Evolutionary conservation across 2,113 vertebrate genomes (phyloP).

Genomic region (Petaurus breviceps): DNA sequence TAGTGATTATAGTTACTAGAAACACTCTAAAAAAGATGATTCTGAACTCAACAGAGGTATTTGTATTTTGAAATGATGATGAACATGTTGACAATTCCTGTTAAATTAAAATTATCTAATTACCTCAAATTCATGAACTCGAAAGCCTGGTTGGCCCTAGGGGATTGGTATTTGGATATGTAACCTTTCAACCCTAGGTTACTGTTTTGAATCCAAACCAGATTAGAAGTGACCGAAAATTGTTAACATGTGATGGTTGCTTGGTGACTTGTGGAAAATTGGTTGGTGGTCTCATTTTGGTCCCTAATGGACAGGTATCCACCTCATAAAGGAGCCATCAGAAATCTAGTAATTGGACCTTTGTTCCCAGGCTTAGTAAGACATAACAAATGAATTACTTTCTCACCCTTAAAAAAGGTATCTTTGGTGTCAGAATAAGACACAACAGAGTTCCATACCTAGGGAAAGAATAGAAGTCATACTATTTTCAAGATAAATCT

Average conservation of each 20-base stretch:
- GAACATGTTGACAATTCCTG: constrained; percentile 61
- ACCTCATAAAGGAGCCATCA: constrained; percentile 48
- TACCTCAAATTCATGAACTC: constrained; percentile 18
- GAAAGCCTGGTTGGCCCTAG: neutral
- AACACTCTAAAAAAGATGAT: constrained; percentile 25
- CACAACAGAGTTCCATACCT: constrained; percentile 10
- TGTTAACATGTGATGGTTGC: constrained; percentile 60
- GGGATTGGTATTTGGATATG: constrained; percentile 20
- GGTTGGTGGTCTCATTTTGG: constrained; percentile 66
- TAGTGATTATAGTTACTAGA: neutral
- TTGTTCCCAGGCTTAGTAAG: neutral
- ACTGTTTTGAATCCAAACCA: constrained; percentile 39
- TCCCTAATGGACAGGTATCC: constrained; percentile 35
- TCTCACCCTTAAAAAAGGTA: neutral
- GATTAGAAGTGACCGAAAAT: constrained; percentile 71
- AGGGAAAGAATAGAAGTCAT: neutral
- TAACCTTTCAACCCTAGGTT: constrained; percentile 58
- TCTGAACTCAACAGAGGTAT: constrained; percentile 32
- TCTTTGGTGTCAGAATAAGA: neutral
- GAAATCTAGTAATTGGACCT: constrained; percentile 28
- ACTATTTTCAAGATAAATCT: constrained; percentile 27
- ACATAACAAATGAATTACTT: neutral
- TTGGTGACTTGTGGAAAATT: neutral
- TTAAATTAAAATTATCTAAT: constrained; percentile 52
- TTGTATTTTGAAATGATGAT: constrained; percentile 43